These are phyloP conservation scores for Tenthredo livida DNA, from an alignment of 2,888 invertebrate species.

Conservation along the genomic window DNA sequence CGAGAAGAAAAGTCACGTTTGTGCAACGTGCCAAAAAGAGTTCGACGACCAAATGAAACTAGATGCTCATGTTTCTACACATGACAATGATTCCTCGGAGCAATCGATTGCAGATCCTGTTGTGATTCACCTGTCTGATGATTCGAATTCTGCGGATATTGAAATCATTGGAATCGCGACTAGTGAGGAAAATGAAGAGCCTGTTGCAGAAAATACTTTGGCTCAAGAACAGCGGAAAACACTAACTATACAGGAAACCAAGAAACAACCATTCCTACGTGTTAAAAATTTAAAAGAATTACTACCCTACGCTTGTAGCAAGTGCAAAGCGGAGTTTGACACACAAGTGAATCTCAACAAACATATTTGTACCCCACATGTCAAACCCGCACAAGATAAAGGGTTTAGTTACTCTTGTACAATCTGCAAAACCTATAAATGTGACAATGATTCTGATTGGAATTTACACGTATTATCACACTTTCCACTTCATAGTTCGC, in stretches of 20 bases:
- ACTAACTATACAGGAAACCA: not conserved
- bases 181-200: not conserved
- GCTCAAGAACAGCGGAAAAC: not conserved
- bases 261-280: conserved; percentile 21
- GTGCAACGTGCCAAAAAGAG: not conserved
- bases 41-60: not conserved
- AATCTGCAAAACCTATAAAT: not conserved
- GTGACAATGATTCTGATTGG: conserved; percentile 17
- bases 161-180: not conserved
- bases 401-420: not conserved
- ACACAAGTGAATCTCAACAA: conserved; percentile 11
- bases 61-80: not conserved
- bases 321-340: conserved; percentile 38
- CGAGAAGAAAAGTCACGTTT: not conserved
- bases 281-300: conserved; percentile 45
- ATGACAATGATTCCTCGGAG: not conserved
- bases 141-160: conserved; percentile 22
- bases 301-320: conserved; percentile 24
- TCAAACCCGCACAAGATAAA: not conserved
- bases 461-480: conserved; percentile 22
- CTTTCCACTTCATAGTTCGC: not conserved
- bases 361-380: conserved; percentile 13
- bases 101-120: not conserved
- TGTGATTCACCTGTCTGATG: conserved; percentile 17
- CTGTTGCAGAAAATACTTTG: not conserved